phyloP scores from a whole-genome alignment of 2,797 vertebrate genomes.

The Chlorospingus flavigularis region DNA sequence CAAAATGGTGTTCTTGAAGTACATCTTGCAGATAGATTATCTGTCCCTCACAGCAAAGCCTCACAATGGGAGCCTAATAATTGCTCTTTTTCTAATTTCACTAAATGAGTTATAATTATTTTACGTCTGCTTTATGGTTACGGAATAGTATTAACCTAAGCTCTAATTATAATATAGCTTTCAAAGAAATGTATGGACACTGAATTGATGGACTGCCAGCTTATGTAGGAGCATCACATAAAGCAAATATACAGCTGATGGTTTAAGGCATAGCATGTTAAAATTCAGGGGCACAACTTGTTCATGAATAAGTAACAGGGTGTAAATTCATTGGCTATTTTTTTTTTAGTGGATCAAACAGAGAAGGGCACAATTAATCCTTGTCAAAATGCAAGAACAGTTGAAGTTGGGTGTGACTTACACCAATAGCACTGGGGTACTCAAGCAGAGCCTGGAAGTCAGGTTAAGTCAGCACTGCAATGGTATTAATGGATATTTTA shows the following conservation, averaged over 20 bases:
- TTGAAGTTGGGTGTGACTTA: background rate
- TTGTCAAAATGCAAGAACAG: conserved; percentile 53
- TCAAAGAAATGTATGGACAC: conserved; percentile 82
- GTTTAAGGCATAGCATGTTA: conserved; percentile 73
- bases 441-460: background rate
- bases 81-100: conserved; percentile 85
- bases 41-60: conserved; percentile 81
- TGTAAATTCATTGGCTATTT: conserved; percentile 70
- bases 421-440: background rate
- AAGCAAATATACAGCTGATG: conserved; percentile 77
- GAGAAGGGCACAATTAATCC: conserved; percentile 30
- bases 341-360: conserved; percentile 38
- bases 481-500: background rate
- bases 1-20: conserved; percentile 79
- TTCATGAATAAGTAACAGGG: conserved; percentile 72
- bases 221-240: conserved; percentile 76
- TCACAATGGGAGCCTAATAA: conserved; percentile 86
- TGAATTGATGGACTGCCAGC: conserved; percentile 79
- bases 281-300: conserved; percentile 77
- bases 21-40: conserved; percentile 82
- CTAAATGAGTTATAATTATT: conserved; percentile 88
- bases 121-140: conserved; percentile 85
- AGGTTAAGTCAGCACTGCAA: background rate
- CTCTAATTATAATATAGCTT: conserved; percentile 82
- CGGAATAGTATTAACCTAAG: conserved; percentile 82